Conservation (phyloP, 2,888 invertebrate genomes). For the Philhelius pedissequus region DNA sequence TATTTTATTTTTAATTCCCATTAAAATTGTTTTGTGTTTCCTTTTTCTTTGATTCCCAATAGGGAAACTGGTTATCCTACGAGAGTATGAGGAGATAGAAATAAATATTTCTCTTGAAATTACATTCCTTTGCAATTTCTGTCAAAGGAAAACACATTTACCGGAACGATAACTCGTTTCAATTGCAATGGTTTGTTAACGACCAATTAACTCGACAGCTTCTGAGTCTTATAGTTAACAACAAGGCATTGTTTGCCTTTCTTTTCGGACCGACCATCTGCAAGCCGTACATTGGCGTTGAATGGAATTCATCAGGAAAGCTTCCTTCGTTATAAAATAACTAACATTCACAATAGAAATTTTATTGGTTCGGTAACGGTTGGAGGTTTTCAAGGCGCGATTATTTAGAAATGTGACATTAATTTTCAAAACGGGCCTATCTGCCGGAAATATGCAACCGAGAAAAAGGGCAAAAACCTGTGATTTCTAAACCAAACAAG, state of each 20-base stretch:
- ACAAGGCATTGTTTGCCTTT: neutral
- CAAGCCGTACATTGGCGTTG: neutral
- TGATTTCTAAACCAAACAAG: too few species aligned
- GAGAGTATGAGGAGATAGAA: neutral
- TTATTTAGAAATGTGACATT: neutral
- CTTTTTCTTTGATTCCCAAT: neutral
- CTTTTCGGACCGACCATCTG: too few species aligned
- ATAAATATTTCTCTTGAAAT: neutral
- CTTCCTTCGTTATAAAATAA: neutral
- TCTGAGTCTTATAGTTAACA: neutral
- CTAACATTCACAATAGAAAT: neutral
- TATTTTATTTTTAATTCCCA: neutral
- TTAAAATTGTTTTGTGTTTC: neutral
- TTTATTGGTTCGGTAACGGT: neutral
- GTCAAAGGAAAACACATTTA: neutral
- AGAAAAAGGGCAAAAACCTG: too few species aligned
- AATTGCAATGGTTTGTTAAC: neutral
- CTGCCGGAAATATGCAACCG: too few species aligned
- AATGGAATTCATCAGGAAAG: neutral
- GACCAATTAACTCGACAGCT: constrained; percentile 1
- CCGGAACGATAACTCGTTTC: constrained; percentile 1
- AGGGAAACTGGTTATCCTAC: neutral
- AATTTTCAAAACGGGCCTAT: too few species aligned
- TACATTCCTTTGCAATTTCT: neutral
- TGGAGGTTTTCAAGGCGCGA: neutral